Conservation (phyloP, 1,140 invertebrate genomes). For the Camponotus floridanus region DNA sequence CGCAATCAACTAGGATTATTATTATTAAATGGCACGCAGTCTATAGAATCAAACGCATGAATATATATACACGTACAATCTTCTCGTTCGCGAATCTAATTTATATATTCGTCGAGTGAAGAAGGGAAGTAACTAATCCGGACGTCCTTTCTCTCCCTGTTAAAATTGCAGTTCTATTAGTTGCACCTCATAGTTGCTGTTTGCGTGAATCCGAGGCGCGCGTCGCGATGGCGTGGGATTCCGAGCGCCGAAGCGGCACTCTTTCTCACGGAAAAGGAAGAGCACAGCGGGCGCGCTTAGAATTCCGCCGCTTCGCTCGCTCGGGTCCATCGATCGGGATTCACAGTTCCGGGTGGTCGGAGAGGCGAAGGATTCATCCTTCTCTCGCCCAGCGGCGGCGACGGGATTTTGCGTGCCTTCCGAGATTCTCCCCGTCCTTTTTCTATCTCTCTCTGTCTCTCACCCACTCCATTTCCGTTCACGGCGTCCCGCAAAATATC, state of each 20-base stretch:
- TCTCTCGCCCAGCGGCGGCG: slow-evolving; percentile 20
- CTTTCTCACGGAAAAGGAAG: slow-evolving; percentile 75
- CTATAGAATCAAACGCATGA: not conserved
- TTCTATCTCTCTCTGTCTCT: not conserved
- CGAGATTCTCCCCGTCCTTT: not conserved
- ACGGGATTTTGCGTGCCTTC: slow-evolving; percentile 43
- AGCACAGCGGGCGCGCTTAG: slow-evolving; percentile 67
- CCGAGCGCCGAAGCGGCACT: slow-evolving; percentile 63
- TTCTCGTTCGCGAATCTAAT: not conserved
- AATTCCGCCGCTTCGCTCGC: slow-evolving; percentile 66
- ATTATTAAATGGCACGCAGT: not conserved
- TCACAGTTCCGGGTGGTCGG: slow-evolving; percentile 71
- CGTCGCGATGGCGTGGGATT: slow-evolving; percentile 51
- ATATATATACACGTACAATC: not conserved
- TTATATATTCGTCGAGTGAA: not conserved
- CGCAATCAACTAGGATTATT: not conserved
- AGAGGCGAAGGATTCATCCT: slow-evolving; percentile 64
- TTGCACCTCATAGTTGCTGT: slow-evolving; percentile 10
- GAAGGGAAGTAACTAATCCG: not conserved
- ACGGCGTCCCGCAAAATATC: slow-evolving; percentile 80
- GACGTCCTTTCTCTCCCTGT: not conserved
- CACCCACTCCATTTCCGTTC: slow-evolving; percentile 12
- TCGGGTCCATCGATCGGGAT: slow-evolving; percentile 69
- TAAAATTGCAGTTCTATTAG: slow-evolving; percentile 28
- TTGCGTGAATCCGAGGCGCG: slow-evolving; percentile 14